Evolutionary conservation across 2,113 vertebrate genomes (phyloP).

Genomic region (Cryptomyrus ogoouensis): DNA sequence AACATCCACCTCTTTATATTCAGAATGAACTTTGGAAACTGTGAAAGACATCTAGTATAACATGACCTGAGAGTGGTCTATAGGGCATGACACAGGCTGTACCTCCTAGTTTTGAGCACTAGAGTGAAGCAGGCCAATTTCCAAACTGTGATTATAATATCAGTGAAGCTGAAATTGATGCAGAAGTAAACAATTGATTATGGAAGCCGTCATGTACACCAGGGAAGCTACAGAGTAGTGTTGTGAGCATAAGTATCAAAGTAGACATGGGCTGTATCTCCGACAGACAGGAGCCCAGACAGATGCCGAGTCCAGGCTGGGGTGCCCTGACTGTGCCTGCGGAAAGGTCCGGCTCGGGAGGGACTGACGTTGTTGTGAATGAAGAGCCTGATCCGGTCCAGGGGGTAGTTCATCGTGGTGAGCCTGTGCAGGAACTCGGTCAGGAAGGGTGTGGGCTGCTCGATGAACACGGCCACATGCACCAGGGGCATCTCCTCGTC

Average conservation of each 20-base stretch:
- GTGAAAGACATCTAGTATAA: not conserved
- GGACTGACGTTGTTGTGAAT: slow-evolving; percentile 64
- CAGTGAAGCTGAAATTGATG: not conserved
- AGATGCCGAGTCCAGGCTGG: not conserved
- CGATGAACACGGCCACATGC: slow-evolving; percentile 63
- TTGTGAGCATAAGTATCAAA: not conserved
- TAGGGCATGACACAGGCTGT: not conserved
- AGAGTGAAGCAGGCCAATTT: not conserved
- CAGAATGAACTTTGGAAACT: not conserved
- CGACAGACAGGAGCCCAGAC: not conserved
- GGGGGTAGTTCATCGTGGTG: slow-evolving; percentile 59
- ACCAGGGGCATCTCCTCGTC: slow-evolving; percentile 56
- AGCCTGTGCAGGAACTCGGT: slow-evolving; percentile 64
- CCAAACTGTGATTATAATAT: not conserved
- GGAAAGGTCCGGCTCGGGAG: not conserved
- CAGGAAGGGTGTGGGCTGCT: slow-evolving; percentile 66
- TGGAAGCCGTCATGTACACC: not conserved
- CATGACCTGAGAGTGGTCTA: not conserved
- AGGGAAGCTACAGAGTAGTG: not conserved
- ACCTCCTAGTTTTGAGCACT: not conserved
- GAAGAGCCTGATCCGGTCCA: slow-evolving; percentile 53
- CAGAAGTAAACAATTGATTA: not conserved
- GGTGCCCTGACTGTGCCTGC: not conserved
- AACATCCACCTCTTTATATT: not conserved
- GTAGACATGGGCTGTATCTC: not conserved